Conservation (phyloP, 64 coral and sea anemone genomes). For the Cladopsammia gracilis region DNA sequence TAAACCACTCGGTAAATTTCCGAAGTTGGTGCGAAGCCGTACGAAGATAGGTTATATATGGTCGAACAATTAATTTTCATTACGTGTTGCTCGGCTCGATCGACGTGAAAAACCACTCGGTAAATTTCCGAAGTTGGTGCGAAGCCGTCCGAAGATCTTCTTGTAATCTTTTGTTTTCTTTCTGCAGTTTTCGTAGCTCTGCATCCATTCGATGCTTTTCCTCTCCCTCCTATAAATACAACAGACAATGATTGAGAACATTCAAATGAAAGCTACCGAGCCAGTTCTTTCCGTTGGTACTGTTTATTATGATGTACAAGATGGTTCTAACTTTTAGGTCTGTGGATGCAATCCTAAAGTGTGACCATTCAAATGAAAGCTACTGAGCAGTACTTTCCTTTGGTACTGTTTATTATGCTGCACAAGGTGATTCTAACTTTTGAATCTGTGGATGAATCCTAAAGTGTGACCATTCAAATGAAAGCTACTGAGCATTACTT, state of each 20-base stretch:
- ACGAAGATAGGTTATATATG: constrained; percentile 40
- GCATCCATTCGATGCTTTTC: constrained; percentile 83
- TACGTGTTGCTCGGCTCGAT: constrained; percentile 78
- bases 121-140: constrained; percentile 91
- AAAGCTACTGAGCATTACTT: too few relatives aligned
- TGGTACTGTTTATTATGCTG: too few relatives aligned
- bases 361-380: too few relatives aligned
- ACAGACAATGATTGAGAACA: background rate
- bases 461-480: too few relatives aligned
- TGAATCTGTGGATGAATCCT: too few relatives aligned
- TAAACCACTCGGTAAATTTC: constrained; percentile 97
- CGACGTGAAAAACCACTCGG: constrained; percentile 94
- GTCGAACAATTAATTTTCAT: background rate
- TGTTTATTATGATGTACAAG: background rate
- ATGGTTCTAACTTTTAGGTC: background rate
- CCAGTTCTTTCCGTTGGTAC: background rate
- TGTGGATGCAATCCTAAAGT: background rate
- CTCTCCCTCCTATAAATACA: constrained; percentile 84
- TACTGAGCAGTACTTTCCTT: too few relatives aligned
- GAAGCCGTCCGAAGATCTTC: constrained; percentile 93
- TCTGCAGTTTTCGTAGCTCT: constrained; percentile 77
- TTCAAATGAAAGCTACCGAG: background rate
- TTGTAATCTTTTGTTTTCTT: constrained; percentile 85
- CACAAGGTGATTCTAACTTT: too few relatives aligned
- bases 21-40: constrained; percentile 88